These are phyloP conservation scores for Lerista edwardsae DNA, from an alignment of 2,797 vertebrate genomes.

Conservation along the genomic window DNA sequence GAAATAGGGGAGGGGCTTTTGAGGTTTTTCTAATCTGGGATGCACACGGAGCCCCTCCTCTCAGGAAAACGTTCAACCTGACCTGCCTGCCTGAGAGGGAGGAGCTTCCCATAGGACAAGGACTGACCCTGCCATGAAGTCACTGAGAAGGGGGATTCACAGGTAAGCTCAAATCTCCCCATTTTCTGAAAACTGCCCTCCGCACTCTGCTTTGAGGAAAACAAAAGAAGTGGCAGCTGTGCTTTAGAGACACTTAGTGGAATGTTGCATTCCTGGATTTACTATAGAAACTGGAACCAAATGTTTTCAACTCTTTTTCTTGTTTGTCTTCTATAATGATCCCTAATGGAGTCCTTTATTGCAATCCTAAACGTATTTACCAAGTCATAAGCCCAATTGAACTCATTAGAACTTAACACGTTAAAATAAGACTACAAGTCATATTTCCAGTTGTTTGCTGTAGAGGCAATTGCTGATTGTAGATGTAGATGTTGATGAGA, in stretches of 20 bases:
- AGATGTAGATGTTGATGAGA: not conserved
- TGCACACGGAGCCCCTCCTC: no score
- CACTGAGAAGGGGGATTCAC: no score
- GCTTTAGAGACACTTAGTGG: not conserved
- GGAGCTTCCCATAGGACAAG: no score
- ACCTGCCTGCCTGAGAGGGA: no score
- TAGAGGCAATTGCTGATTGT: not conserved
- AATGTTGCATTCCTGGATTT: not conserved
- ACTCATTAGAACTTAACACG: slow-evolving; percentile 23
- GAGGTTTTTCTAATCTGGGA: no score
- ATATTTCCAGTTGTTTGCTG: not conserved
- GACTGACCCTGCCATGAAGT: no score
- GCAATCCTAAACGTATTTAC: not conserved
- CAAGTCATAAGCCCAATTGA: not conserved
- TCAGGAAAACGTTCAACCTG: no score
- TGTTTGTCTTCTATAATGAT: not conserved
- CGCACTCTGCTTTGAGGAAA: not conserved
- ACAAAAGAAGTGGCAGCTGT: not conserved
- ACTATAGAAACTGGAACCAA: not conserved
- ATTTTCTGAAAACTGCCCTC: not conserved
- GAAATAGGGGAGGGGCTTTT: no score
- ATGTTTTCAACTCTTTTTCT: not conserved
- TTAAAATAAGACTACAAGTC: not conserved
- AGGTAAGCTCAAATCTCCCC: no score
- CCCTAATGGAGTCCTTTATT: not conserved